Evolutionary conservation across 1,140 invertebrate genomes (phyloP), one percentile per base, ranked within the genome.

Genomic region (Calephelis nemesis): DNA sequence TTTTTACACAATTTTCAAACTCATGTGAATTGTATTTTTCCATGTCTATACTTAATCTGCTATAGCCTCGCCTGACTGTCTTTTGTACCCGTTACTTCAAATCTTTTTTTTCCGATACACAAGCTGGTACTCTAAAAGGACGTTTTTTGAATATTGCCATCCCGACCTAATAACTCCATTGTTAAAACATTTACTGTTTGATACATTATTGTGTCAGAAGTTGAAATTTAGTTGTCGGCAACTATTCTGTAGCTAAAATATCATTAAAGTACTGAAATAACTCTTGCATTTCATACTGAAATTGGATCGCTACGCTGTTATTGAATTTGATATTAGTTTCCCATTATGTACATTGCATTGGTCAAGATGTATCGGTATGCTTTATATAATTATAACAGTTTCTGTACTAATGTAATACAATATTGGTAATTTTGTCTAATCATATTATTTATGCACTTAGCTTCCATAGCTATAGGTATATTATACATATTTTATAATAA

Each of bases 281-380:
- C 19, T 58, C 19, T 13, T 10, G 54, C 30, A 58, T 58, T 58
- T 58, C 52, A 11, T 30, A 58, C 52, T 58, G 52, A 30, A 58
- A 58, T 58, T 58, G 52, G 52, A 58, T 58, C 52, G 52, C 19
- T 19, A 58, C 52, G 30, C 9, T 58, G 52, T 58, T 58, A 58
- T 58, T 58, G 52, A 58, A 58, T 58, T 58, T 58, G 15, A 58
- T 58, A 58, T 58, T 58, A 58, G 52, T 58, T 58, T 58, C 11
- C 15, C 8, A 30, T 30, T 58, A 58, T 58, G 19, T 58, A 15
- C 19, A 58, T 58, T 15, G 52, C 19, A 30, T 58, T 58, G 52
- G 52, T 58, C 52, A 54, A 52, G 19, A n/a, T 19, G 50, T 19
- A 13, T 54, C 19, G 15, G 50, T 54, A 9, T 54, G 50, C 13